Base-by-base conservation (phyloP, 2,797 vertebrate species). In the Psittacula echo region DNA sequence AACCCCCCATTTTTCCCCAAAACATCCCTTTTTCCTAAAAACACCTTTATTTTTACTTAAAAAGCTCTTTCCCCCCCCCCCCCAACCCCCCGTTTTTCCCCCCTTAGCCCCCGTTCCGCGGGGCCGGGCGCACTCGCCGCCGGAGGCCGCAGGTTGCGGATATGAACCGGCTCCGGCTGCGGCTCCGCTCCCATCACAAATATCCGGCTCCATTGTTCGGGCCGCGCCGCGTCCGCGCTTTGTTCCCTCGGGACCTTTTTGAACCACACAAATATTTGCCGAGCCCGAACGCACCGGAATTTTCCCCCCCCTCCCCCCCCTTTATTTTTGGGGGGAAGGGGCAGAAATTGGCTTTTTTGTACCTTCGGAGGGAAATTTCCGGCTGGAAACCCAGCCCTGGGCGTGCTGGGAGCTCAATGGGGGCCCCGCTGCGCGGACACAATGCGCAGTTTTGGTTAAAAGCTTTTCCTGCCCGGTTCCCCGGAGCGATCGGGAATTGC, bases 321-420 rank as follows among this genome's bases (percentile, higher is more conserved):
- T 13, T 65, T 66, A 41, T 66, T 54, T 91, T 67, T 64, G 20
- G 21, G 73, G 75, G 67, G 19, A 17, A 66, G 75, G 79, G 67
- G 23, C 11, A 50, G 48, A 91, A 81, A 14, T 13, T 32, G 27
- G 51, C 67, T 85, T 94, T 94, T 85, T 90, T 95, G 76, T 88
- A 62, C 84, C 53, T 85, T 71, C 11, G 11, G 76, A 74, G 62
- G 94, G 89, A 92, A 85, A 81, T 87, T 93, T 92, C 84, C 94
- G 71, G 26, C 71, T 94, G 93, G 91, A 94, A 94, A 85, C 95
- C 95, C 94, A 86, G 45, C 94, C 95, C 94, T 68, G 77, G 20
- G 37, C 45, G 23, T 80, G 94, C 51, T 71, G 72, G 5, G 44
- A 62, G 47, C 10, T 93, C 76, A 94, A 95, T 94, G 93, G 93